Percentiles rank a stretch among this genome's conserved stretches.
These are phyloP conservation scores for Eubasilissa splendida DNA, from an alignment of 2,888 invertebrate species.

Conservation along the genomic window DNA sequence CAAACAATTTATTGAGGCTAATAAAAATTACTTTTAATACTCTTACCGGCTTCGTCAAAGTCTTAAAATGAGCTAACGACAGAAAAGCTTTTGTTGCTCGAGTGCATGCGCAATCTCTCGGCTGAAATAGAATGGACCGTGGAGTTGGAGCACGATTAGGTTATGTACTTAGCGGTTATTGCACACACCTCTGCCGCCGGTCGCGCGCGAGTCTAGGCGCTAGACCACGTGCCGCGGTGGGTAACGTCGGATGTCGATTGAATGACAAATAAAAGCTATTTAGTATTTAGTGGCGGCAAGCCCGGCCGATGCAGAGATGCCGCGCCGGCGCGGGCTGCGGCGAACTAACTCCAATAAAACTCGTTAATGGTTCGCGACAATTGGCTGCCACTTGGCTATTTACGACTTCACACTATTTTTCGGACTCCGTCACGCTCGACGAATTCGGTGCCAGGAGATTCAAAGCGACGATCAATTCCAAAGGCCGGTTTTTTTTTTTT, in stretches of 20 bases:
- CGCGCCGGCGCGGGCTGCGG: background rate
- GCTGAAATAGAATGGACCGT: too few relatives aligned
- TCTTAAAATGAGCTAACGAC: too few relatives aligned
- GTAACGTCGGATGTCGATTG: background rate
- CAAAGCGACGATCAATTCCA: background rate
- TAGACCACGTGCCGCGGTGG: constrained; percentile 10
- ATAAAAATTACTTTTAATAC: too few relatives aligned
- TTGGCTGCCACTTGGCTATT: constrained; percentile 45
- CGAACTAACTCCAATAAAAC: constrained; percentile 49
- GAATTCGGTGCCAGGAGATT: constrained; percentile 2
- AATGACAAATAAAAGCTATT: constrained; percentile 17
- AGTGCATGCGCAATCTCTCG: too few relatives aligned
- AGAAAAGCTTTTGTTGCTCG: too few relatives aligned
- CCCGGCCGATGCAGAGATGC: background rate
- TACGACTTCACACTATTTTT: constrained; percentile 39
- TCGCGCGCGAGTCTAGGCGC: background rate
- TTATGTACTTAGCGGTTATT: too few relatives aligned
- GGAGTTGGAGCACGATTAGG: too few relatives aligned
- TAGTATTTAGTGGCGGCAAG: background rate
- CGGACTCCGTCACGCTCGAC: constrained; percentile 17
- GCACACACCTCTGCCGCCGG: too few relatives aligned
- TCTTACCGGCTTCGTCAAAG: too few relatives aligned
- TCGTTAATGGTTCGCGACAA: constrained; percentile 49
- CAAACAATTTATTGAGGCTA: too few relatives aligned
- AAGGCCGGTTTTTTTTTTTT: constrained; percentile 13